phyloP scores from a whole-genome alignment of 2,797 vertebrate species.

The Sebastes itinus region DNA sequence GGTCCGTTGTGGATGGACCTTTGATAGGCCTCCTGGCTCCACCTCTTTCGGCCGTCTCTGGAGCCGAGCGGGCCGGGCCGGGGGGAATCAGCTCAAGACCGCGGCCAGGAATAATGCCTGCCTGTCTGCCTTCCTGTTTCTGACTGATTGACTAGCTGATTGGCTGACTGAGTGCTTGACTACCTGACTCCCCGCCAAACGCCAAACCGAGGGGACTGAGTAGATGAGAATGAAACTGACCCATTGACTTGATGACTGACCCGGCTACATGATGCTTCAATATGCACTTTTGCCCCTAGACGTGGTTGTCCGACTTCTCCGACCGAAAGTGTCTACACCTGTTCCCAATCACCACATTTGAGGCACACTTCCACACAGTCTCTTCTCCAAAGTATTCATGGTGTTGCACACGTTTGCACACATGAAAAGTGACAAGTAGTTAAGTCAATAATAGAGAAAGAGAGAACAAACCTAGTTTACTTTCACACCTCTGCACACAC shows the following conservation, averaged over 20 bases:
- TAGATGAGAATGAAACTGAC: not conserved
- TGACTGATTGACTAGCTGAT: slow-evolving; percentile 5
- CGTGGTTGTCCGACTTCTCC: not conserved
- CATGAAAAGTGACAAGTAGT: not conserved
- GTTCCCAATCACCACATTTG: not conserved
- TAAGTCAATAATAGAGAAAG: not conserved
- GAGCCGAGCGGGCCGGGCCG: not conserved
- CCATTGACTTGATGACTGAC: not conserved
- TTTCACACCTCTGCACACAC: not conserved
- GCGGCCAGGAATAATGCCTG: slow-evolving; percentile 22
- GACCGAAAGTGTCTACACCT: not conserved
- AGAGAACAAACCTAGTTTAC: not conserved
- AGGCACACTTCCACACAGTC: not conserved
- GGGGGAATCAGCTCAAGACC: slow-evolving; percentile 22
- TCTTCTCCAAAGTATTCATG: not conserved
- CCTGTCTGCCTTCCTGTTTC: not conserved
- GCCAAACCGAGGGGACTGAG: not conserved
- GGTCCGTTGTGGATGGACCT: slow-evolving; percentile 61
- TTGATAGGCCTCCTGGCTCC: slow-evolving; percentile 59
- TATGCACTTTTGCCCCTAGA: not conserved
- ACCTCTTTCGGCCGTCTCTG: slow-evolving; percentile 15
- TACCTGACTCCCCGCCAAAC: not conserved
- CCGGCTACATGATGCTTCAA: not conserved
- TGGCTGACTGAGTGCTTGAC: not conserved
- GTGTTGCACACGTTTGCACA: not conserved